Evolutionary conservation across 2,888 invertebrate genomes (phyloP), one percentile per base, ranked within the genome.

Genomic region (Malacosoma neustria): DNA sequence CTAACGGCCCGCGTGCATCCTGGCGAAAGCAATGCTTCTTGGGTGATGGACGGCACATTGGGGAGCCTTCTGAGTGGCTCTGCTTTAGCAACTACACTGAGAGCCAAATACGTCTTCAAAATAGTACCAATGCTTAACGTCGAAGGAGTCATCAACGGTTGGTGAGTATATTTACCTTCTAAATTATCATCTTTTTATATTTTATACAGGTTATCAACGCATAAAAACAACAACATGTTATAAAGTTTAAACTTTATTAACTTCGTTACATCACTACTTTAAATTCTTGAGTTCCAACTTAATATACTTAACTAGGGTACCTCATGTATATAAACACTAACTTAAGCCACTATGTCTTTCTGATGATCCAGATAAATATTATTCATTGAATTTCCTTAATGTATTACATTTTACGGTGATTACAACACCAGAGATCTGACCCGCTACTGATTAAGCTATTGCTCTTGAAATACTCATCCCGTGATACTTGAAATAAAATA

Each of bases 51-150:
- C 67, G 95, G 94, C 4, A 91, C 92, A 0, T 74, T 95, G 37
- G 87, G 89, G 37, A 90, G 87, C 51, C 75, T 95, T 39, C 72
- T 93, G 33, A 87, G 88, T 13, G 82, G 86, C 57, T 76, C 88
- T 5, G 57, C 79, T 1, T 72, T 82, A 9, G 91, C 92, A 1
- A 75, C 81, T 7, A 86, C 87, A 11, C 80, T 93, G 1, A 84
- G 94, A 7, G 88, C 91, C 50, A 88, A 88, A 54, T 94, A 90
- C 70, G 89, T 95, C 49, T 94, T 96, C 87, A 95, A 95, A 77
- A 89, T 96, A 43, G 89, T 96, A 15, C 95, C 95, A 4, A 95
- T 96, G 94, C 88, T 96, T 49, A 96, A 96, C 73, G 92, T 93
- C 11, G 95, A 95, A 63, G 95, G 96, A 1, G 95, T 95, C 45